phyloP scores from a whole-genome alignment of 2,888 invertebrate species.

The Meiosimyza platycephala region DNA sequence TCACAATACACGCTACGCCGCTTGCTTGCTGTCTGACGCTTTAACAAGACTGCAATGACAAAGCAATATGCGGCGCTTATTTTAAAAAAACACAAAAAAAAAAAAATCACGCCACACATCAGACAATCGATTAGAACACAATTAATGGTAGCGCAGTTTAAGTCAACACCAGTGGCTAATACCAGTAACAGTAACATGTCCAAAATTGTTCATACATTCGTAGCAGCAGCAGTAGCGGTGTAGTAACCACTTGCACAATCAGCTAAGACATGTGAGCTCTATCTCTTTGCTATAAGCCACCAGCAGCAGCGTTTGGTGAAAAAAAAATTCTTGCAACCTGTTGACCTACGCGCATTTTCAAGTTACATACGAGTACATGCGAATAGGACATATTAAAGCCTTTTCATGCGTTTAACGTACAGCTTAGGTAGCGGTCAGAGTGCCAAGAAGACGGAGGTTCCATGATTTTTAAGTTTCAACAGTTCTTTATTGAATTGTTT shows the following conservation, averaged over 20 bases:
- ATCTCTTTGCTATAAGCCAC: background rate
- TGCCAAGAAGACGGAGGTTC: too few relatives aligned
- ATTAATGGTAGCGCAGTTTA: constrained; percentile 44
- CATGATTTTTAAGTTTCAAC: too few relatives aligned
- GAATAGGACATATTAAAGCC: background rate
- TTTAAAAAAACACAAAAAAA: too few relatives aligned
- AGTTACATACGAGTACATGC: background rate
- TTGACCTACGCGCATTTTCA: constrained; percentile 52
- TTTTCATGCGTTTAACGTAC: background rate
- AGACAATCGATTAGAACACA: constrained; percentile 41
- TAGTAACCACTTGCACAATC: constrained; percentile 14
- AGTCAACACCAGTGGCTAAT: constrained; percentile 45
- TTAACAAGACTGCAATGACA: background rate
- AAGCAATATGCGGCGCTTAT: background rate
- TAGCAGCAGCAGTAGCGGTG: constrained; percentile 42
- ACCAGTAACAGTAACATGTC: constrained; percentile 5
- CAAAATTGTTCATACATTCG: constrained; percentile 32
- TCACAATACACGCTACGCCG: too few relatives aligned
- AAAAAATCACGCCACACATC: constrained; percentile 23
- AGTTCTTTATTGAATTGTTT: too few relatives aligned
- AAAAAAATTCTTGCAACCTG: constrained; percentile 49
- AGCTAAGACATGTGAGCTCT: background rate
- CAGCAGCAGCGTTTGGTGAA: too few relatives aligned
- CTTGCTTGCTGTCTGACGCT: background rate
- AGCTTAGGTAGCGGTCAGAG: too few relatives aligned